Conservation (phyloP, 1,140 invertebrate genomes). For the Drosophila hydei region DNA sequence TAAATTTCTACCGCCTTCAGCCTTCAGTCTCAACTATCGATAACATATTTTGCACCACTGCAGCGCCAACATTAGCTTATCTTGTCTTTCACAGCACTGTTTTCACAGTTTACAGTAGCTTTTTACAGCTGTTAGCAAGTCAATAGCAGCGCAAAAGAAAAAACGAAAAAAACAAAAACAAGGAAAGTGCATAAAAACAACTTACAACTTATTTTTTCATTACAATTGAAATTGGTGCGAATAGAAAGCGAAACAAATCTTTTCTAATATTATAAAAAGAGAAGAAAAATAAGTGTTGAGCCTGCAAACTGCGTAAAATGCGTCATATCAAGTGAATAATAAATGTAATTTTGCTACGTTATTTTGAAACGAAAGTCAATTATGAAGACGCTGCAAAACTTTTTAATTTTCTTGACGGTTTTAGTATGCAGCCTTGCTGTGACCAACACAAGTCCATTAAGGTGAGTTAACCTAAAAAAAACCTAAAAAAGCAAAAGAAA, state of each 20-base stretch:
- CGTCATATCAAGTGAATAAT: constrained; percentile 9
- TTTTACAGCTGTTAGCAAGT: constrained; percentile 15
- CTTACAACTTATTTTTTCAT: constrained; percentile 13
- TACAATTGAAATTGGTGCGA: constrained; percentile 9
- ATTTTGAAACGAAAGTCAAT: constrained; percentile 29
- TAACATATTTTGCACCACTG: neutral
- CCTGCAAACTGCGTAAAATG: constrained; percentile 19
- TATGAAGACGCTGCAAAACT: constrained; percentile 34
- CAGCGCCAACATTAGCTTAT: neutral
- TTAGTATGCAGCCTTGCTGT: constrained; percentile 27
- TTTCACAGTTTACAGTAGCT: neutral
- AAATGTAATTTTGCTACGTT: constrained; percentile 25
- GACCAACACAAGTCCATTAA: constrained; percentile 20
- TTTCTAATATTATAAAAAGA: neutral
- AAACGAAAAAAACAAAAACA: constrained; percentile 37
- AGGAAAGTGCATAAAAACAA: constrained; percentile 22
- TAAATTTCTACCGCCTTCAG: constrained; percentile 4
- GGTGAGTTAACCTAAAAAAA: constrained; percentile 23
- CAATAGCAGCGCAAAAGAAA: constrained; percentile 7
- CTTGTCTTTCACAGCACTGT: constrained; percentile 8
- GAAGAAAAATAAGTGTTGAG: constrained; percentile 4
- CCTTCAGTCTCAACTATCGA: neutral
- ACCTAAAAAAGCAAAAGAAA: neutral
- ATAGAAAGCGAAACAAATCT: constrained; percentile 1
- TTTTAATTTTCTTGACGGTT: constrained; percentile 25